A percentile compares a stretch with the other conserved stretches of the same genome.
Conservation (phyloP, 2,113 vertebrate species). For the Corythornis vintsioides region DNA sequence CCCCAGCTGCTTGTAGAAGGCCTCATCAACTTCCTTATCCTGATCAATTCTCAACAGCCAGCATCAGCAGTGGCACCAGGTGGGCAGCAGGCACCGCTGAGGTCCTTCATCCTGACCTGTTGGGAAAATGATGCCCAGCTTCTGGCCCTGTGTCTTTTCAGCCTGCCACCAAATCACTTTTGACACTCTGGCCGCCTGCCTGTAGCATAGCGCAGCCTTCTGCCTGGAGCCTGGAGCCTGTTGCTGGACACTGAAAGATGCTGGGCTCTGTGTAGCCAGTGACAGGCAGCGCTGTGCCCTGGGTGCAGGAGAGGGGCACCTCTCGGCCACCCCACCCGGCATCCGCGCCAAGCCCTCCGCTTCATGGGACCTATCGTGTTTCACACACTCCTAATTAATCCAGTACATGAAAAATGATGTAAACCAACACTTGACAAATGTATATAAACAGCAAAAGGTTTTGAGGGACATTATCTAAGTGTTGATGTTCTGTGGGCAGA, state of each 20-base stretch:
- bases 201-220: background rate
- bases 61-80: background rate
- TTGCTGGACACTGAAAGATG: background rate
- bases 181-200: background rate
- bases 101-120: background rate
- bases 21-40: too few species aligned
- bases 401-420: background rate
- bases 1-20: too few species aligned
- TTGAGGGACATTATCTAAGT: background rate
- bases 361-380: background rate
- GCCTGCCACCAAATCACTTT: background rate
- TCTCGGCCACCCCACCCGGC: too few species aligned
- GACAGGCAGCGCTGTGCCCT: background rate
- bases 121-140: background rate
- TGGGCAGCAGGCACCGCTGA: background rate
- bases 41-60: background rate
- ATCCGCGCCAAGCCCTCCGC: background rate
- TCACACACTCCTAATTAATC: background rate
- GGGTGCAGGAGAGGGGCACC: background rate
- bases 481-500: background rate
- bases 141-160: background rate
- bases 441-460: background rate
- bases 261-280: background rate
- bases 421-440: background rate
- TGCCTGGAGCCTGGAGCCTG: background rate